Conservation (phyloP, 1,140 invertebrate genomes). For the Saccostrea echinata region DNA sequence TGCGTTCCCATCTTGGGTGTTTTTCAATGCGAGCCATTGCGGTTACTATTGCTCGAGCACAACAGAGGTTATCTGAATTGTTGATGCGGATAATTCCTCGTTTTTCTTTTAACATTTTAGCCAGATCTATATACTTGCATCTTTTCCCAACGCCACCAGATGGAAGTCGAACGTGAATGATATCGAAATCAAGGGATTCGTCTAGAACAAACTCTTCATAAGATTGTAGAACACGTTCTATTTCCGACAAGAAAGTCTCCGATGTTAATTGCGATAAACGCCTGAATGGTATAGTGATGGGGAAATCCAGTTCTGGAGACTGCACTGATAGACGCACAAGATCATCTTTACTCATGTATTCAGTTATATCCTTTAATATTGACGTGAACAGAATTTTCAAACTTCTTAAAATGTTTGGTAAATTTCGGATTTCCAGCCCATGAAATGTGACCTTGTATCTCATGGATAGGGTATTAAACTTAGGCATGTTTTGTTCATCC, state of each 20-base stretch:
- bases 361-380: conserved; percentile 41
- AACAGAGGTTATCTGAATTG: conserved; percentile 57
- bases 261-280: conserved; percentile 45
- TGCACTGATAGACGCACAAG: too few species aligned
- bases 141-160: conserved; percentile 1
- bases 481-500: too few species aligned
- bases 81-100: conserved; percentile 56
- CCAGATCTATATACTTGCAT: conserved; percentile 47
- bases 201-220: too few species aligned
- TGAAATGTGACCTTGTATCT: too few species aligned
- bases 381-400: conserved; percentile 46
- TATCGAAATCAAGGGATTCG: conserved; percentile 51
- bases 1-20: conserved; percentile 48
- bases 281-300: too few species aligned
- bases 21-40: conserved; percentile 45
- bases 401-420: too few species aligned
- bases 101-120: too few species aligned
- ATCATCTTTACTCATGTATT: conserved; percentile 41
- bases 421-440: too few species aligned
- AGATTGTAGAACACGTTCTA: too few species aligned
- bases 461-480: too few species aligned
- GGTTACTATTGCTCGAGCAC: conserved; percentile 55
- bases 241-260: conserved; percentile 44
- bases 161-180: conserved; percentile 47
- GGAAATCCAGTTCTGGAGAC: too few species aligned